Evolutionary conservation across 1,140 invertebrate species (phyloP), one percentile per base, ranked within the genome.

Genomic region (Apocrypta bakeri): DNA sequence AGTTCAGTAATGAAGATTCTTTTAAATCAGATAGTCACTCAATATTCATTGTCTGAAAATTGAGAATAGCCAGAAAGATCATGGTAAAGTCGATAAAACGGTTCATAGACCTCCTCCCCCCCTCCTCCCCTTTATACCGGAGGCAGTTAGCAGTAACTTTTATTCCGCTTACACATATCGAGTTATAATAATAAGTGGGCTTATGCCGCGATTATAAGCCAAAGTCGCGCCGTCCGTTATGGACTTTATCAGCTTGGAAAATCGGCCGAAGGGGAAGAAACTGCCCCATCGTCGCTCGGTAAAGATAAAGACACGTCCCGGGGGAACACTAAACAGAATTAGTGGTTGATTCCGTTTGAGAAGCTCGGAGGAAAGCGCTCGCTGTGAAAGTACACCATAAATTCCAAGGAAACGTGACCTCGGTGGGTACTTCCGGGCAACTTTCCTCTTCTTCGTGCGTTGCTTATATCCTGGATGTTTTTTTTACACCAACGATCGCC

Each of bases 301-400:
- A 48, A 84, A 79, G 83, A 85, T 84, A 82, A 85, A 85, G 82
- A 84, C 80, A 74, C 25, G 64, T 56, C 84, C 82, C 79, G 33
- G 31, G 84, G 83, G 85, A 81, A 33, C 83, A 83, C 83, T 84
- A 81, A 85, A 81, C 72, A 82, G 85, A 85, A 85, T 85, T 84
- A 85, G 85, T 84, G 83, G 85, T 81, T 84, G 83, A 85, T 85
- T 85, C 79, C 71, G 81, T 85, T 80, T 71, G 81, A 81, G 74
- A 75, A 77, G 76, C 79, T 64, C 76, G 72, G n/a, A 68, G 74
- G 83, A 81, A 75, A 72, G 66, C 73, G 79, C 74, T 82, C 81
- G 74, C 63, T 74, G 29, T 74, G 40, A 71, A 61, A 82, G 73
- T 82, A 82, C 9, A 71, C 80, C 69, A 63, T 83, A 80, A 83